Conservation (phyloP, 1,140 invertebrate genomes). For the Triops longicaudatus region DNA sequence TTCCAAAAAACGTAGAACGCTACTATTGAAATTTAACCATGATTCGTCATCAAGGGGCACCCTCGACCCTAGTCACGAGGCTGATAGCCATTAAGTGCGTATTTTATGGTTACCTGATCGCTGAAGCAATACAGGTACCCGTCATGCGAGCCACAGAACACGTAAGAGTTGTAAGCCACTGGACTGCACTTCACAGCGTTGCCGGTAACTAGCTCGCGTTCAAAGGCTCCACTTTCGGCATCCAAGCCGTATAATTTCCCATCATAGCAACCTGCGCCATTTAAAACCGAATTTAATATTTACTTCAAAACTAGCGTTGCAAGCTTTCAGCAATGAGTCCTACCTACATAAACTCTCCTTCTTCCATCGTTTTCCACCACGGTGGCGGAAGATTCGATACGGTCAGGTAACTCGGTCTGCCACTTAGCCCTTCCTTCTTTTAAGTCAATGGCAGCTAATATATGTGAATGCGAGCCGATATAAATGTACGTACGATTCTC, state of each 20-base stretch:
- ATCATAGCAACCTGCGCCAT: constrained; percentile 55
- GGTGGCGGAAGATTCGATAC: constrained; percentile 50
- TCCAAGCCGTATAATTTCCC: constrained; percentile 53
- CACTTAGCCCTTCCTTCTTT: constrained; percentile 39
- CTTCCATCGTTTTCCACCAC: constrained; percentile 34
- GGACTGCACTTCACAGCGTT: constrained; percentile 59
- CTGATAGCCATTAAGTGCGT: too few species aligned
- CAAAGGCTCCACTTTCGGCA: constrained; percentile 44
- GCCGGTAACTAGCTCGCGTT: constrained; percentile 53
- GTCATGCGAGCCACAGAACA: constrained; percentile 62
- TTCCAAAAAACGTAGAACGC: too few species aligned
- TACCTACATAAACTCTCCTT: constrained; percentile 39
- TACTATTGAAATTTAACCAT: too few species aligned
- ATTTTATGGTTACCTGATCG: constrained; percentile 49
- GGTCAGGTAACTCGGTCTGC: constrained; percentile 41
- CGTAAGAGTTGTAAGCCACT: constrained; percentile 37
- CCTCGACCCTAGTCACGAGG: too few species aligned
- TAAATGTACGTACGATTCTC: constrained; percentile 40
- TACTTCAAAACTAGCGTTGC: neutral
- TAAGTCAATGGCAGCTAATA: constrained; percentile 47
- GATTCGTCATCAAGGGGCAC: too few species aligned
- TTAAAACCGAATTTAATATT: neutral
- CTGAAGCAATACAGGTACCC: constrained; percentile 51
- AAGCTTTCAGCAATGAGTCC: constrained; percentile 21
- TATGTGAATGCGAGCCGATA: constrained; percentile 55